A percentile compares a stretch with the other conserved stretches of the same genome.
Evolutionary conservation across 1,140 invertebrate species (phyloP).

Genomic region (Ephestia elutella): DNA sequence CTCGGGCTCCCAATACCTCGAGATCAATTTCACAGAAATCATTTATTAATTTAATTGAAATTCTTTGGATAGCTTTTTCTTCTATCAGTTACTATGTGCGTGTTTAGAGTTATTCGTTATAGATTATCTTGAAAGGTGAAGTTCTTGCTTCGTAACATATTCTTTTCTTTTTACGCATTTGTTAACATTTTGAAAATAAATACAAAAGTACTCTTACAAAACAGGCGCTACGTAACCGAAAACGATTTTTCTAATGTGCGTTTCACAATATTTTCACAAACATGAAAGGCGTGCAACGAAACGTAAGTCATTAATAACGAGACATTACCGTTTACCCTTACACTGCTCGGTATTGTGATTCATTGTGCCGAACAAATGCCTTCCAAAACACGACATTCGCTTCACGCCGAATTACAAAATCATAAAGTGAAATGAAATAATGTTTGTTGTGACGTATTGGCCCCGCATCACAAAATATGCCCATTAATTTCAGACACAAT

Average conservation of each 20-base stretch:
- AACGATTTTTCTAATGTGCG: neutral
- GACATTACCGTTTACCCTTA: constrained; percentile 45
- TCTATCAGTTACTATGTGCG: neutral
- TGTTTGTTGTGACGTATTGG: constrained; percentile 69
- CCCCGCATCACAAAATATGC: constrained; percentile 61
- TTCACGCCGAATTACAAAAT: constrained; percentile 63
- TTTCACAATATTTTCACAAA: constrained; percentile 2
- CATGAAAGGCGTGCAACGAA: constrained; percentile 3
- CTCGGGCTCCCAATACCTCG: constrained; percentile 29
- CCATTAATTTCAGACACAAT: constrained; percentile 66
- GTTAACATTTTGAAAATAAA: neutral
- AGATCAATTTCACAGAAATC: constrained; percentile 32
- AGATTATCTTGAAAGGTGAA: too few relatives aligned
- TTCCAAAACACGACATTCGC: constrained; percentile 48
- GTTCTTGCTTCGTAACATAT: too few relatives aligned
- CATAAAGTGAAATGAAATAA: constrained; percentile 69
- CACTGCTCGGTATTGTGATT: constrained; percentile 40
- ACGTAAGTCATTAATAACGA: constrained; percentile 39
- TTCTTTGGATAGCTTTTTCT: constrained; percentile 8
- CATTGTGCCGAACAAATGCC: constrained; percentile 49
- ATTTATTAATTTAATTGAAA: constrained; percentile 12
- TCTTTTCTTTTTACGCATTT: neutral
- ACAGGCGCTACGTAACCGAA: neutral
- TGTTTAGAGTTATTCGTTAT: neutral
- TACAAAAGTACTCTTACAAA: neutral